Evolutionary conservation across 2,888 invertebrate genomes (phyloP).

Genomic region (Catocala sponsa): DNA sequence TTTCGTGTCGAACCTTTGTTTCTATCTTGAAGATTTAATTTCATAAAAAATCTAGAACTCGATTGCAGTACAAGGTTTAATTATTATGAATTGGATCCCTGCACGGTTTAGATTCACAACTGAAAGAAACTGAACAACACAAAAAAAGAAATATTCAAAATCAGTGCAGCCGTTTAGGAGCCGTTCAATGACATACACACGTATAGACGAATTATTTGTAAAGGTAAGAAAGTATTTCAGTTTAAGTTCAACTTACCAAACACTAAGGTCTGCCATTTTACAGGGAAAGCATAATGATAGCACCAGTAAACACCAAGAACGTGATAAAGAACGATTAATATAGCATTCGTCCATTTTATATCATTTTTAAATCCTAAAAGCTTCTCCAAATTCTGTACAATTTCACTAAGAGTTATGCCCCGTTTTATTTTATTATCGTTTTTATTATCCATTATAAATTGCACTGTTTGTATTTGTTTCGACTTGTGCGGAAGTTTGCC

Average conservation of each 20-base stretch:
- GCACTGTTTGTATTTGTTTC: constrained; percentile 18
- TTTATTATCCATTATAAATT: constrained; percentile 34
- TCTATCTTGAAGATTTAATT: no score
- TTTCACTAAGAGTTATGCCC: constrained; percentile 61
- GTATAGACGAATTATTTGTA: no score
- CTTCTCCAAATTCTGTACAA: constrained; percentile 72
- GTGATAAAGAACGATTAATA: constrained; percentile 74
- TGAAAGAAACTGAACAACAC: no score
- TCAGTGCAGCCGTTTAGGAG: no score
- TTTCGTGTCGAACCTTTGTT: no score
- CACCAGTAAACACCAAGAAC: constrained; percentile 78
- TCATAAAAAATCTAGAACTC: no score
- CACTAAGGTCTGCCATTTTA: constrained; percentile 78
- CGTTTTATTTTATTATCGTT: constrained; percentile 57
- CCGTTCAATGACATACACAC: no score
- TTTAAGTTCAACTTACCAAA: constrained; percentile 68
- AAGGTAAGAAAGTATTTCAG: no score
- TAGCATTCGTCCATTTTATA: constrained; percentile 78
- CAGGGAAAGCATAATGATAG: constrained; percentile 74
- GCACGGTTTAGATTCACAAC: no score
- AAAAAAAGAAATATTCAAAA: no score
- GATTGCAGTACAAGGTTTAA: no score
- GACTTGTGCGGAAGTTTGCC: constrained; percentile 15
- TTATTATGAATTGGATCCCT: no score
- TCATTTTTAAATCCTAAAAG: constrained; percentile 79